A percentile compares a stretch with the other conserved stretches of the same genome.
phyloP scores from a whole-genome alignment of 2,888 invertebrate species.

The Lathronympha strigana region DNA sequence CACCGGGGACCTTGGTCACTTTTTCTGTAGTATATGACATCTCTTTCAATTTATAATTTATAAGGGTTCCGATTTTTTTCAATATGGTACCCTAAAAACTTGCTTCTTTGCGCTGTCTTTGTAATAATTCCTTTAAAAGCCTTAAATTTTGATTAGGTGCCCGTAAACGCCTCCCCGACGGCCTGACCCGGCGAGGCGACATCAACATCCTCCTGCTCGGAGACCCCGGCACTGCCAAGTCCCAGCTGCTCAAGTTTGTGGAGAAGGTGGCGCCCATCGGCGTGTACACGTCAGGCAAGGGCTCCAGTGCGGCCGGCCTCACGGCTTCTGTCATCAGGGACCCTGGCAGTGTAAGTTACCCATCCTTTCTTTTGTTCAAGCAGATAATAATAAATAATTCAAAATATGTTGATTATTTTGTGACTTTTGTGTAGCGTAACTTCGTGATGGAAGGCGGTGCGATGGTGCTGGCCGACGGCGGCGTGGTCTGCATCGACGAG shows the following conservation, averaged over 20 bases:
- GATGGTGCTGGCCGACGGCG: conserved; percentile 99
- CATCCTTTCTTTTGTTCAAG: too few relatives aligned
- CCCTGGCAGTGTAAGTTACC: conserved; percentile 92
- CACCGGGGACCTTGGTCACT: too few relatives aligned
- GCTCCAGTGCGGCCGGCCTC: conserved; percentile 99
- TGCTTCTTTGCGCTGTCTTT: conserved; percentile 94
- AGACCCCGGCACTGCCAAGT: conserved; percentile 99
- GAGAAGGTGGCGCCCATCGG: conserved; percentile 97
- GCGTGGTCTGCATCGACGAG: conserved; percentile 99
- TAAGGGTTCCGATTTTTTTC: too few relatives aligned
- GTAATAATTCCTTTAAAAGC: too few relatives aligned
- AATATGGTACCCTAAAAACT: too few relatives aligned
- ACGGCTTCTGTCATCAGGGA: conserved; percentile 99
- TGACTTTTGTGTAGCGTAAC: conserved; percentile 87
- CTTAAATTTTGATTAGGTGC: conserved; percentile 79
- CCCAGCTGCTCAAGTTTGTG: conserved; percentile 98
- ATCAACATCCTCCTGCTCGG: conserved; percentile 97
- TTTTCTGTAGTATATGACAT: too few relatives aligned
- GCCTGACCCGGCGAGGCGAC: conserved; percentile 97
- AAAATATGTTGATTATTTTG: neutral
- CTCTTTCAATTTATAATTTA: too few relatives aligned
- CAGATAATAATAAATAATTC: too few relatives aligned
- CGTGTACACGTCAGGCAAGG: conserved; percentile 99
- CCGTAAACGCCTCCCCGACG: conserved; percentile 96
- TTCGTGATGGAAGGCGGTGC: conserved; percentile 99